Conservation (phyloP, 1,140 invertebrate species). For the Saccostrea cuccullata region DNA sequence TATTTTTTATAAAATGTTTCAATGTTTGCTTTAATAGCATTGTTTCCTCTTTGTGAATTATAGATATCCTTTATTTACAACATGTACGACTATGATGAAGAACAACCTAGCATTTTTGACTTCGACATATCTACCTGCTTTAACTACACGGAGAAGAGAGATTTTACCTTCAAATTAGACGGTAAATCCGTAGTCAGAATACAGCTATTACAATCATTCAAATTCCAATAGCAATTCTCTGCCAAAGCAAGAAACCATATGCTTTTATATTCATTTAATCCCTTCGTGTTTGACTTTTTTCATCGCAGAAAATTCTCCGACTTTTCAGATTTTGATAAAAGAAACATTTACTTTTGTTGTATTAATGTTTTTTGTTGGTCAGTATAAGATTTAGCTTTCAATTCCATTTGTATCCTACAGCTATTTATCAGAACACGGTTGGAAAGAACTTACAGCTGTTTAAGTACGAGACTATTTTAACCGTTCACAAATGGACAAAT, state of each 20-base stretch:
- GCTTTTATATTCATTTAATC: too few species aligned
- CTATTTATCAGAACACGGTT: constrained; percentile 48
- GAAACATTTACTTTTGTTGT: too few species aligned
- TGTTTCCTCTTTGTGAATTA: background rate
- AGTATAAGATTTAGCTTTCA: too few species aligned
- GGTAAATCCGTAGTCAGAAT: constrained; percentile 37
- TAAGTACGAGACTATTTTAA: constrained; percentile 48
- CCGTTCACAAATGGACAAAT: constrained; percentile 42
- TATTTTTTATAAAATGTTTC: too few species aligned
- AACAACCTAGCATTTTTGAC: constrained; percentile 57
- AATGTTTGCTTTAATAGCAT: background rate
- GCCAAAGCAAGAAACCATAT: too few species aligned
- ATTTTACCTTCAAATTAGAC: constrained; percentile 58
- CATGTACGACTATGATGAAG: constrained; percentile 66
- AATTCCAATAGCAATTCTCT: too few species aligned
- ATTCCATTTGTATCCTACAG: constrained; percentile 37
- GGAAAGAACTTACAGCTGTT: constrained; percentile 49
- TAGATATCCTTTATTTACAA: constrained; percentile 56
- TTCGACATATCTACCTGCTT: constrained; percentile 67
- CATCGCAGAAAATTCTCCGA: too few species aligned
- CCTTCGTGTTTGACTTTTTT: too few species aligned
- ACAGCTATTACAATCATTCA: background rate
- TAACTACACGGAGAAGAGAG: constrained; percentile 58
- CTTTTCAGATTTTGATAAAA: too few species aligned
- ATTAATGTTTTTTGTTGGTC: too few species aligned